A percentile compares a stretch with the other conserved stretches of the same genome.
phyloP scores from a whole-genome alignment of 1,140 invertebrate genomes.

The Latrodectus geometricus region DNA sequence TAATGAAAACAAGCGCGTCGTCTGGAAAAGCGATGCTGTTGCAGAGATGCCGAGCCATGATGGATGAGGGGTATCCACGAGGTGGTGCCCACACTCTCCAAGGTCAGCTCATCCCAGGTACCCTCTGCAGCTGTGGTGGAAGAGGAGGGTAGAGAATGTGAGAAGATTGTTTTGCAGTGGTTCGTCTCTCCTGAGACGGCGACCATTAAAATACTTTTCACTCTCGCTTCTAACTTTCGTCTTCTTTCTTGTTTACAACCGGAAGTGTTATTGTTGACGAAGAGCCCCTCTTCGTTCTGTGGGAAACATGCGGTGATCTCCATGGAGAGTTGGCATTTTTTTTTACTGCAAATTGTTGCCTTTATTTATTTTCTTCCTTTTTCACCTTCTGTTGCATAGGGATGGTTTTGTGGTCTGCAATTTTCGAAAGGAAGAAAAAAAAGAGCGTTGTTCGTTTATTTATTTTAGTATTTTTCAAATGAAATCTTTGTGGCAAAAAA shows the following conservation, averaged over 20 bases:
- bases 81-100: neutral
- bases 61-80: neutral
- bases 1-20: neutral
- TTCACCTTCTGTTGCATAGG: neutral
- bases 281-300: slow-evolving; percentile 23
- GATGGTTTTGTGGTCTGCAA: neutral
- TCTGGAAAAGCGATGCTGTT: neutral
- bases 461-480: too few species aligned
- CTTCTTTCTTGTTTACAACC: slow-evolving; percentile 58
- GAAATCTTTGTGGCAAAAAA: too few species aligned
- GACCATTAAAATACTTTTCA: neutral
- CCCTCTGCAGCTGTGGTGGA: slow-evolving; percentile 1
- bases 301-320: slow-evolving; percentile 4
- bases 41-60: neutral
- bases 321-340: neutral
- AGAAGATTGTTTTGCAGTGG: slow-evolving; percentile 35
- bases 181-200: neutral
- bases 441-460: neutral
- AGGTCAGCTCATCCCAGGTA: neutral
- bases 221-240: slow-evolving; percentile 44
- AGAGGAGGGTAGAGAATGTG: neutral
- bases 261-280: slow-evolving; percentile 59
- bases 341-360: too few species aligned
- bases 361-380: neutral
- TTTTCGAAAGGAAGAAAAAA: neutral